Evolutionary conservation across 2,797 vertebrate species (phyloP), one percentile per base, ranked within the genome.

Genomic region (Caiman crocodilus): DNA sequence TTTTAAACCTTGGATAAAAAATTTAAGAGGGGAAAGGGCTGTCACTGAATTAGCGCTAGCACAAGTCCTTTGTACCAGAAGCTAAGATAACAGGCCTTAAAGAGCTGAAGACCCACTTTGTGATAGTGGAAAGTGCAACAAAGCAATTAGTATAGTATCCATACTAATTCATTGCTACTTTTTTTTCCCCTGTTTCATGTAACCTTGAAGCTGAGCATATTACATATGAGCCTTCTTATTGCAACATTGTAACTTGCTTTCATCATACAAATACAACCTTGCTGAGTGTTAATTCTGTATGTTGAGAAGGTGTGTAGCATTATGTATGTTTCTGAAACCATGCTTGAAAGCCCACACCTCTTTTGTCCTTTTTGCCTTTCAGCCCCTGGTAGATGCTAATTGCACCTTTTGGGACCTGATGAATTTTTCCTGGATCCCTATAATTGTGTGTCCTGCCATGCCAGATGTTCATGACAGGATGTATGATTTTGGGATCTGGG

Each of bases 61-160:
- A 50, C 11, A 50, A 67, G 65, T 32, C 18, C 20, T 35, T 14
- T 11, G 32, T 35, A 11, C 67, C 7, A 32, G 11, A 14, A 13
- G 30, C 67, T 20, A 32, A 69, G 67, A 6, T 35, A 69, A 35
- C 35, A 32, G 67, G 18, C 35, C 69, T 61, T n/a, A 86, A 61
- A n/a, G 6, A 8, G 61, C 58, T 87, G 88, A 16, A 77, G n/a
- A 25, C 16, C 14, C 7, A 15, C 14, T 59, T 32, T 77, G 20
- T 20, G 28, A 57, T 75, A 80, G 85, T 67, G 11, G 79, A 50
- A 18, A 9, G 50, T 64, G 75, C 9, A 14, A 9, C 0, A 2
- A 25, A 13, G 79, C 55, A 4, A 0, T 0, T 0, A 3, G 2
- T 32, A 14, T 76, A n/a, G 8, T 71, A 0, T 60, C 90, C 69